phyloP scores from a whole-genome alignment of 1,140 invertebrate species.

The Drosophila nigromelanica region DNA sequence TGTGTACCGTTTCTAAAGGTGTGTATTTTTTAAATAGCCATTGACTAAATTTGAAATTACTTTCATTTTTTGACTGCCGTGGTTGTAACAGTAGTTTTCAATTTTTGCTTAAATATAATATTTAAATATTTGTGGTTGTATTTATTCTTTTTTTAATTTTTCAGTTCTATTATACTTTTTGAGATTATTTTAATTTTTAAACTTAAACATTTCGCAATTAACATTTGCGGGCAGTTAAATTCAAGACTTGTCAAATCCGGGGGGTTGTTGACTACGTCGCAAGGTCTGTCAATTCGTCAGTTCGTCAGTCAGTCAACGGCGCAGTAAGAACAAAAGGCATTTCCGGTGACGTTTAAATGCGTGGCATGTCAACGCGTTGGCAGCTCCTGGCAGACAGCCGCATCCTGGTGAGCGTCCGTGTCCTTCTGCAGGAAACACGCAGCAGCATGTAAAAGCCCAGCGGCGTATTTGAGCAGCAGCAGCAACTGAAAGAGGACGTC shows the following conservation, averaged over 20 bases:
- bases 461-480: conserved; percentile 20
- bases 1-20: conserved; percentile 13
- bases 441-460: conserved; percentile 48
- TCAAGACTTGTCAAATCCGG: conserved; percentile 4
- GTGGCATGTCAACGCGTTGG: conserved; percentile 71
- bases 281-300: conserved; percentile 20
- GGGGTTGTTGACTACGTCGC: conserved; percentile 21
- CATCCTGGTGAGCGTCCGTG: conserved; percentile 62
- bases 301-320: conserved; percentile 29
- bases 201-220: conserved; percentile 52
- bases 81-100: too few species aligned
- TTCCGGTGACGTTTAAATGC: conserved; percentile 81
- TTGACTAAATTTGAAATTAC: background rate
- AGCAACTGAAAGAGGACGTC: conserved; percentile 19
- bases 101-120: too few species aligned
- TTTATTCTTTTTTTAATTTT: conserved; percentile 10
- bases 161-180: conserved; percentile 16
- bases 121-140: background rate
- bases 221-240: conserved; percentile 36
- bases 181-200: background rate
- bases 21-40: too few species aligned
- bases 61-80: background rate
- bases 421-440: conserved; percentile 44
- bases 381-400: conserved; percentile 73
- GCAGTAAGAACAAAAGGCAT: conserved; percentile 77